phyloP scores from a whole-genome alignment of 2,888 invertebrate genomes.

The Lithophane leautieri region DNA sequence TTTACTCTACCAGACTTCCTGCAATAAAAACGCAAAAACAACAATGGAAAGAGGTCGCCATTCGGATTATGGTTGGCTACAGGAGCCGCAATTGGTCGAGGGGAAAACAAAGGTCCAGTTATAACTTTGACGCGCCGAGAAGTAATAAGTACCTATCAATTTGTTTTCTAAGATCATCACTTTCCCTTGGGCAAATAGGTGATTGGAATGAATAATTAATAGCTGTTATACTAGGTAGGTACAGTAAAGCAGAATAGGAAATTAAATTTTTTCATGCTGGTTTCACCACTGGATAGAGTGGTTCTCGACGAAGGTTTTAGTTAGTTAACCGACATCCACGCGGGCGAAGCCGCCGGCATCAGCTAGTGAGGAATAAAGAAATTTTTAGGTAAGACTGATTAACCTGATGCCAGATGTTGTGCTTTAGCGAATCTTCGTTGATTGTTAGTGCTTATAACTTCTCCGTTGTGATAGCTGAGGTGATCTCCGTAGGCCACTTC shows the following conservation, averaged over 20 bases:
- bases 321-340: no score
- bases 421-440: conserved; percentile 88
- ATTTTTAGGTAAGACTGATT: conserved; percentile 29
- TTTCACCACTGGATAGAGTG: no score
- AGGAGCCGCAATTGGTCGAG: neutral
- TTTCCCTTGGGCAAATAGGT: neutral
- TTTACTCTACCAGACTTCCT: neutral
- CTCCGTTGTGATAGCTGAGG: conserved; percentile 81
- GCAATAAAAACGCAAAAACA: neutral
- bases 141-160: neutral
- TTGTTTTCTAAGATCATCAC: neutral
- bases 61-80: neutral
- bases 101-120: neutral
- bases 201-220: neutral
- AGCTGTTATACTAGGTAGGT: neutral
- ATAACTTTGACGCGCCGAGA: neutral
- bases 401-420: conserved; percentile 87
- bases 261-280: no score
- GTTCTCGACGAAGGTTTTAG: no score
- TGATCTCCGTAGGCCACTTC: conserved; percentile 81
- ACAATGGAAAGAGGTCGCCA: neutral
- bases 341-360: no score
- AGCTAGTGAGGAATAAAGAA: neutral
- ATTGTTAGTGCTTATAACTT: conserved; percentile 86
- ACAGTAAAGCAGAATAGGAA: neutral